phyloP scores from a whole-genome alignment of 37 sponge, comb jelly and placozoan genomes.

The Bolinopsis microptera region DNA sequence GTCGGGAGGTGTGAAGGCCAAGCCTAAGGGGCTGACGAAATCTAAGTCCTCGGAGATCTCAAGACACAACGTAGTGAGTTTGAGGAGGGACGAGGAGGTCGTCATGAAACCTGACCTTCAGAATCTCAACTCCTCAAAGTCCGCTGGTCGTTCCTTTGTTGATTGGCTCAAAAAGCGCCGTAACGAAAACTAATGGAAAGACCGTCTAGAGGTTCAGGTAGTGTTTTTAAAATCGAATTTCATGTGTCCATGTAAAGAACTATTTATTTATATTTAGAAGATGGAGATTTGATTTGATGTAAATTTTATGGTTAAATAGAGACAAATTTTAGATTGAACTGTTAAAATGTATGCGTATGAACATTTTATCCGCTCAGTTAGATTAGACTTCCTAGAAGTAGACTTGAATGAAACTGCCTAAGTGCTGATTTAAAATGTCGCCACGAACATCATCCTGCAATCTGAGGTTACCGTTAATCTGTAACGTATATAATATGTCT shows the following conservation, averaged over 20 bases:
- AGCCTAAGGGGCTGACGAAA: background rate
- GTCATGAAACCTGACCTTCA: conserved; percentile 43
- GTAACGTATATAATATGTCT: too few relatives aligned
- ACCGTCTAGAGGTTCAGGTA: background rate
- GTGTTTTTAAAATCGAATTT: too few relatives aligned
- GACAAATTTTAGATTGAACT: too few relatives aligned
- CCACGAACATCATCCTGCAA: too few relatives aligned
- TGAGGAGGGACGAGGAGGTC: background rate
- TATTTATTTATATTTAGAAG: background rate
- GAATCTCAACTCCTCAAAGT: background rate
- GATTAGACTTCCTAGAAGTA: too few relatives aligned
- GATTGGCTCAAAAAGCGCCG: conserved; percentile 32
- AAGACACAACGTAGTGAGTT: background rate
- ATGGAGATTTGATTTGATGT: background rate
- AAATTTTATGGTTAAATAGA: too few relatives aligned
- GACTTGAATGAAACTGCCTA: too few relatives aligned
- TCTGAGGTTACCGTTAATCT: too few relatives aligned
- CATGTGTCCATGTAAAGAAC: too few relatives aligned
- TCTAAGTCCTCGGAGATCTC: conserved; percentile 4
- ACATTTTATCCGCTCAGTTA: too few relatives aligned
- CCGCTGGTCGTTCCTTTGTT: background rate
- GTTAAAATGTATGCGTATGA: too few relatives aligned
- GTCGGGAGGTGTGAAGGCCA: background rate
- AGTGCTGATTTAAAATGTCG: too few relatives aligned
- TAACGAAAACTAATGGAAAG: background rate